These are phyloP conservation scores for Micromys minutus DNA, from an alignment of 2,113 vertebrate species.

Conservation along the genomic window DNA sequence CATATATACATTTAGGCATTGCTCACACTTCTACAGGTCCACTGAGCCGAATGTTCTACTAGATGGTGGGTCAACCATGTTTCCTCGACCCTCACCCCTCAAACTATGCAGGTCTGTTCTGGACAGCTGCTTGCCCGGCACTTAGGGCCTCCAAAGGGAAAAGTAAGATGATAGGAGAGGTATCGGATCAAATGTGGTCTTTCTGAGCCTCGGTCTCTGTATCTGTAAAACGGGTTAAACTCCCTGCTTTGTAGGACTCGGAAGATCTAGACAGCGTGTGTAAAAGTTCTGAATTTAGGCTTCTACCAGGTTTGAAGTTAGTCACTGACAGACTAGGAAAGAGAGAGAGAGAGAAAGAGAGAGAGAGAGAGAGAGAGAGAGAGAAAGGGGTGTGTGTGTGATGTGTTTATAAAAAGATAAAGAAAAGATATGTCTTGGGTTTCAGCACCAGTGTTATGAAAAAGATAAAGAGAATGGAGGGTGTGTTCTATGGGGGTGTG, in stretches of 20 bases:
- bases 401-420: too few species aligned
- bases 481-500: too few species aligned
- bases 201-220: constrained; percentile 15
- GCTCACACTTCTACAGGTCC: background rate
- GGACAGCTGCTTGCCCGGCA: background rate
- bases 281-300: background rate
- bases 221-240: background rate
- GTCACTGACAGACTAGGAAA: background rate
- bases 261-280: background rate
- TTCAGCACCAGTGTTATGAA: too few species aligned
- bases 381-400: too few species aligned
- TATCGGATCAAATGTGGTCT: too few species aligned
- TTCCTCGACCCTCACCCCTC: too few species aligned
- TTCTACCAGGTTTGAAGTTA: background rate
- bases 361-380: too few species aligned
- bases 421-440: too few species aligned
- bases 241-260: background rate
- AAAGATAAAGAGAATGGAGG: too few species aligned
- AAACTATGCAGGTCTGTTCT: background rate
- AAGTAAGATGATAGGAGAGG: background rate
- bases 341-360: background rate
- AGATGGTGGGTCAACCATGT: rapidly evolving
- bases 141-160: background rate
- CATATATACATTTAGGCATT: background rate
- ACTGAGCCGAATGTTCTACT: background rate